Evolutionary conservation across 2,113 vertebrate genomes (phyloP).

Genomic region (Pseudorectes ferrugineus): DNA sequence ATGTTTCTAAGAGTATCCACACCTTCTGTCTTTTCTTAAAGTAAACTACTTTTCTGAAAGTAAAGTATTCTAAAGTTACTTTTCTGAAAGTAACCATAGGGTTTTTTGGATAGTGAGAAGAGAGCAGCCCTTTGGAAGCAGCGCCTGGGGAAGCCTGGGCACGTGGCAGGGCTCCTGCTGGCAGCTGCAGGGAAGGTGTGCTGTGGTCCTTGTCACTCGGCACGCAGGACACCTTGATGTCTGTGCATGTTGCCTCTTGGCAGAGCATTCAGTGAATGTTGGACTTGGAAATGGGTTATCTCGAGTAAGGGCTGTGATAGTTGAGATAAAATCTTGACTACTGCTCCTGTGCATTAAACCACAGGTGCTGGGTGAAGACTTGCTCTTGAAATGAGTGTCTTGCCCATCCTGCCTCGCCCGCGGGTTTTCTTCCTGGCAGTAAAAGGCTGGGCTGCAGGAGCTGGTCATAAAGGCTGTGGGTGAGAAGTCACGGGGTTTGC

Average conservation of each 20-base stretch:
- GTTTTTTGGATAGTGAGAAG: background rate
- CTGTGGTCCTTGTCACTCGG: background rate
- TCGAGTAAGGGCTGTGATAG: background rate
- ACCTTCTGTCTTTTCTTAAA: background rate
- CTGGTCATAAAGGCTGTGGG: background rate
- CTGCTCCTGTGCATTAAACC: background rate
- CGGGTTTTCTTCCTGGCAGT: background rate
- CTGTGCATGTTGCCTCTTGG: background rate
- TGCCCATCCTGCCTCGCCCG: background rate
- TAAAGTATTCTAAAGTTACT: background rate
- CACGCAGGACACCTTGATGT: rapidly evolving
- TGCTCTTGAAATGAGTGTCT: background rate
- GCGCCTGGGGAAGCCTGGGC: background rate
- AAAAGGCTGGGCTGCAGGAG: background rate
- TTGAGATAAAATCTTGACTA: background rate
- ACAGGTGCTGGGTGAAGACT: background rate
- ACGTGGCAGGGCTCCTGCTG: background rate
- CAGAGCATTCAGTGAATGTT: background rate
- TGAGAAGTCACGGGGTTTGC: background rate
- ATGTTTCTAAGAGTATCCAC: background rate
- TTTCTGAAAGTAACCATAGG: background rate
- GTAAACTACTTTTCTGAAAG: background rate
- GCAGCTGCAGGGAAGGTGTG: background rate
- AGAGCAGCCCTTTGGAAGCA: background rate
- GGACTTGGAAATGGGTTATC: background rate